A percentile compares a stretch with the other conserved stretches of the same genome.
Evolutionary conservation across 2,888 invertebrate species (phyloP).

Genomic region (Drosophila anceps): DNA sequence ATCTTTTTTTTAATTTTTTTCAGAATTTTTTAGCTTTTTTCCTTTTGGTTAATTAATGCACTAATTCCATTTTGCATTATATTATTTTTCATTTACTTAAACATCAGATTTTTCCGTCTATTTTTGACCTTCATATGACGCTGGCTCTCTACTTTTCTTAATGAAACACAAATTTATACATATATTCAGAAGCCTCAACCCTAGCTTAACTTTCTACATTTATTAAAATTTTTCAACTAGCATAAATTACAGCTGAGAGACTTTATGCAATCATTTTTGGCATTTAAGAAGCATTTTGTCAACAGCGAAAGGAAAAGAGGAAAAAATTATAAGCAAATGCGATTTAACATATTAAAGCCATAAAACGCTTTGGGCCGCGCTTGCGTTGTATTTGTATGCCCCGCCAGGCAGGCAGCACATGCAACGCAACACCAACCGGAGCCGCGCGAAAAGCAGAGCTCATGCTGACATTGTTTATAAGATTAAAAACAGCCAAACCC

Average conservation of each 20-base stretch:
- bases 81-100: no score
- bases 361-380: slow-evolving; percentile 53
- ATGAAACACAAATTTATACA: neutral
- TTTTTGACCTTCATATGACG: neutral
- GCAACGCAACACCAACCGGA: slow-evolving; percentile 33
- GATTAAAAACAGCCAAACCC: slow-evolving; percentile 62
- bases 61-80: no score
- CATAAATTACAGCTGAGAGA: slow-evolving; percentile 15
- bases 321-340: slow-evolving; percentile 36
- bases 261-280: slow-evolving; percentile 23
- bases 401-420: slow-evolving; percentile 16
- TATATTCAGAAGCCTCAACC: neutral
- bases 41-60: no score
- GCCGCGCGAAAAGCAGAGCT: slow-evolving; percentile 35
- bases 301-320: neutral
- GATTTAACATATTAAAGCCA: slow-evolving; percentile 77
- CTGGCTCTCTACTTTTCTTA: neutral
- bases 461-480: slow-evolving; percentile 77
- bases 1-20: no score
- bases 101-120: neutral
- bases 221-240: slow-evolving; percentile 29
- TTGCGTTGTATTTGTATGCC: slow-evolving; percentile 21
- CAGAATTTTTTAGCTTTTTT: no score
- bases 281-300: slow-evolving; percentile 31
- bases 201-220: slow-evolving; percentile 7